Evolutionary conservation across 2,113 vertebrate genomes (phyloP).

Genomic region (Herpetotheres cachinnans): DNA sequence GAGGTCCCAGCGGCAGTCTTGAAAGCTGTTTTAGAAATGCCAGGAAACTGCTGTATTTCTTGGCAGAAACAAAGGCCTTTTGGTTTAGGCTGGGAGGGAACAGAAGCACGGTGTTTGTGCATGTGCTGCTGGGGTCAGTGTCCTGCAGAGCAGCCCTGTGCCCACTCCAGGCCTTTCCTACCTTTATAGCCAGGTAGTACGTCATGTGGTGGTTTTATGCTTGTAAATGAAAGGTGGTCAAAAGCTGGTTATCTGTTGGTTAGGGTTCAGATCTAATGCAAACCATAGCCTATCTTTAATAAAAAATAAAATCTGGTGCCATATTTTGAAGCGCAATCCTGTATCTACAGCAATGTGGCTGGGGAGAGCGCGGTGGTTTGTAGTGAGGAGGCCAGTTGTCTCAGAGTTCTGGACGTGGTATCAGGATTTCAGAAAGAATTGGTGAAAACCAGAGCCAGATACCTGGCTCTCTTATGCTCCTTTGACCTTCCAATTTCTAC

Average conservation of each 20-base stretch:
- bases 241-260: neutral
- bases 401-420: neutral
- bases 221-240: neutral
- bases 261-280: neutral
- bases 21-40: neutral
- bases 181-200: neutral
- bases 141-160: neutral
- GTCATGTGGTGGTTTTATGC: neutral
- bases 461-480: neutral
- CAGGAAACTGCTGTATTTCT: neutral
- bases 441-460: neutral
- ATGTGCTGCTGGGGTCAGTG: neutral
- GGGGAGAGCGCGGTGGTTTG: neutral
- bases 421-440: neutral
- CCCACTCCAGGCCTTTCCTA: neutral
- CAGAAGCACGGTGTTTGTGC: neutral
- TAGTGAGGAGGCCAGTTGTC: neutral
- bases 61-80: neutral
- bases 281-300: neutral
- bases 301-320: neutral
- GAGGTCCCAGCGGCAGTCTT: neutral
- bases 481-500: neutral
- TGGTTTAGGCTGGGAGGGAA: neutral
- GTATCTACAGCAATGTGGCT: neutral
- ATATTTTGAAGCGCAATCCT: neutral